A percentile compares a stretch with the other conserved stretches of the same genome.
phyloP scores from a whole-genome alignment of 2,797 vertebrate species.

The Microctenopoma stevenorrisi region DNA sequence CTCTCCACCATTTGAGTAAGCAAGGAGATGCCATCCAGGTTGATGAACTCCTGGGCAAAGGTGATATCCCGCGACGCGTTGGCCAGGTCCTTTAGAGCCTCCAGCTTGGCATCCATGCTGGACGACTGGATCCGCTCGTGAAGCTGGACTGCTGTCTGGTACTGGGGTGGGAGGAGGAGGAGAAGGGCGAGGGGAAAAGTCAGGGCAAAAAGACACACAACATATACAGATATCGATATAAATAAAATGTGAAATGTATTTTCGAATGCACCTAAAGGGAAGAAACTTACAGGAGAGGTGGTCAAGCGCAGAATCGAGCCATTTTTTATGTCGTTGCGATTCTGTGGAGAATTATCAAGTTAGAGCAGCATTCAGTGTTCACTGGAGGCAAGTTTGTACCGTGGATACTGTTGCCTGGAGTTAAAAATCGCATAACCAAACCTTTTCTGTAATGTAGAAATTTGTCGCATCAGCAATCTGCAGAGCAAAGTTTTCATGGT shows the following conservation, averaged over 20 bases:
- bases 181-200: not conserved
- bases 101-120: conserved; percentile 99
- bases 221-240: not conserved
- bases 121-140: conserved; percentile 95
- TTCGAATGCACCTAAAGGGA: not conserved
- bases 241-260: not conserved
- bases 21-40: conserved; percentile 95
- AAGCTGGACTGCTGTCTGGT: conserved; percentile 91
- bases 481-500: conserved; percentile 92
- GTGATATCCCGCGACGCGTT: conserved; percentile 94
- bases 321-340: conserved; percentile 98
- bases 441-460: conserved; percentile 99
- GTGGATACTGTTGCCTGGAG: not conserved
- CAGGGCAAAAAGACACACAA: not conserved
- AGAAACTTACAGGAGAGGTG: conserved; percentile 91
- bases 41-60: conserved; percentile 98
- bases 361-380: conserved; percentile 16
- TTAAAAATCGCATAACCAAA: conserved; percentile 55
- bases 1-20: conserved; percentile 99
- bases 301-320: conserved; percentile 96
- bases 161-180: conserved; percentile 71
- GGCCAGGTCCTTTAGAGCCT: conserved; percentile 95
- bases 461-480: conserved; percentile 95
- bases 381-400: not conserved
- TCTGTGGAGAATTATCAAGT: conserved; percentile 82